Base-by-base conservation (phyloP, 2,113 vertebrate genomes). In the Cyanocitta stelleri region DNA sequence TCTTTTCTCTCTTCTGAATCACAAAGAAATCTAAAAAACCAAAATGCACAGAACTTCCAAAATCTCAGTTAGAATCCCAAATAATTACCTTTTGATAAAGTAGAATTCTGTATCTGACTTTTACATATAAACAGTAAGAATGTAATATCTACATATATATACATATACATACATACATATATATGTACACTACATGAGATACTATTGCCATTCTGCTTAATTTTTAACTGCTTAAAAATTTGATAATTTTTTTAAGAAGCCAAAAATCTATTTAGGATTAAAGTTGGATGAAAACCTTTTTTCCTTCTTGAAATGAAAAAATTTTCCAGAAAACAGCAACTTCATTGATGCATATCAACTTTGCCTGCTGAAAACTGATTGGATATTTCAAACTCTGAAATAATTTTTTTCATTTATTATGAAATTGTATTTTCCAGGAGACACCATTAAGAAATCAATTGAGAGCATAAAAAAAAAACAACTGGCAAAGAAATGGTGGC, bases 101-200 rank as follows among this genome's bases (percentile, higher is more conserved):
- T 5, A 85, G 62, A 49, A 48, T 18, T 27, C 4, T 30, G 2
- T 30, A 17, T 62, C 18, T 66, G 6, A 5, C 10, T 76, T 85
- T 49, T 52, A 49, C 3, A 16, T 41, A 26, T 2, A 59, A 18
- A 56, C 27, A 0, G 1, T 32, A 68, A 86, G 26, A 89, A 51
- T 23, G 2, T 16, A 61, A 56, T 32, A 37, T 18, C 7, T 21
- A 37, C 7, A 1, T 58, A 11, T 43, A n/a, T 8, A 26, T 11
- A 15, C 29, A 29, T 6, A 29, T 39, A 54, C 22, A 24, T 15
- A 43, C 21, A 8, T 30, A 15, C 7, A 30, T 15, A 22, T 10
- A 6, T 33, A 7, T 5, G 1, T 52, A 37, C 2, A 22, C 3
- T 52, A 33, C 1, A 16, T n/a, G 10, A 68, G 6, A 5, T 66